Percentiles rank a stretch among this genome's conserved stretches.
Evolutionary conservation across 2,797 vertebrate species (phyloP).

Genomic region (Amblyraja radiata): DNA sequence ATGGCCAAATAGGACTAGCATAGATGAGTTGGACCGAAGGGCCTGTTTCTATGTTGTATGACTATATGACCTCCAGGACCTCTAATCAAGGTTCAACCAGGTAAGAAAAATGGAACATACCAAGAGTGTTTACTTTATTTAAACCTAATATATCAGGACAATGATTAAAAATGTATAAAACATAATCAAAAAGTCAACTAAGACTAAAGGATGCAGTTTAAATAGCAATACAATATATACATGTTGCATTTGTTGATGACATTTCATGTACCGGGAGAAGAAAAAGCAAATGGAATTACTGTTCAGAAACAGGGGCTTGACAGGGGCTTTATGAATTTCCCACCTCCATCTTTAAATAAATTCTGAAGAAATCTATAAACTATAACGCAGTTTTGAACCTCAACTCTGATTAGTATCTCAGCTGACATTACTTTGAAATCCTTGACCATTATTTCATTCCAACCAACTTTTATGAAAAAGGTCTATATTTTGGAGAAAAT

Average conservation of each 20-base stretch:
- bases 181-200: background rate
- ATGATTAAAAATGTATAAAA: background rate
- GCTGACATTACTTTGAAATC: background rate
- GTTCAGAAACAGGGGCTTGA: background rate
- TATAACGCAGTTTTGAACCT: background rate
- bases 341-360: background rate
- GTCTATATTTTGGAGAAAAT: conserved; percentile 19
- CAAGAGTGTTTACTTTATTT: background rate
- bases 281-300: background rate
- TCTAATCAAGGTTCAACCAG: background rate
- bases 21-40: too few relatives aligned
- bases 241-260: too few relatives aligned
- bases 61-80: too few relatives aligned
- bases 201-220: background rate
- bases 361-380: background rate
- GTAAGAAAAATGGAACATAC: background rate
- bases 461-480: background rate
- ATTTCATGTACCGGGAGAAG: background rate
- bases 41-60: too few relatives aligned
- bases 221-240: background rate
- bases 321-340: background rate
- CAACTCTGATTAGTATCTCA: background rate
- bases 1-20: too few relatives aligned
- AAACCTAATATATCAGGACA: background rate
- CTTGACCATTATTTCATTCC: background rate